A percentile compares a stretch with the other conserved stretches of the same genome.
Conservation (phyloP, 2,797 vertebrate species). For the Apogon talboti region DNA sequence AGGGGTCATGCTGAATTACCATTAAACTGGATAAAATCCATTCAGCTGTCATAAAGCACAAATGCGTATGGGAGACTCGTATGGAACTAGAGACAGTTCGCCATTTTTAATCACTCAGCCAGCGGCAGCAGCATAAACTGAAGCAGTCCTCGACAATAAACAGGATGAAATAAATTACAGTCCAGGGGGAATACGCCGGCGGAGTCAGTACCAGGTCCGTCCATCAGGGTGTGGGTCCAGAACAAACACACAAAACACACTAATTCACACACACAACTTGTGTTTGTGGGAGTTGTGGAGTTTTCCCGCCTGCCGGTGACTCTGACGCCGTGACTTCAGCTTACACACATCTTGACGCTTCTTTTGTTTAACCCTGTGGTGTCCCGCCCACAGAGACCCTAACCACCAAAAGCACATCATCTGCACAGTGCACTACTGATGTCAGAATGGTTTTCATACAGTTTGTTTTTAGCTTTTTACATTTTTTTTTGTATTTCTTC, state of each 20-base stretch:
- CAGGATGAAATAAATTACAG: conserved; percentile 72
- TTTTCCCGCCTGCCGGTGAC: background rate
- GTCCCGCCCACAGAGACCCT: too few relatives aligned
- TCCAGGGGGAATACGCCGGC: conserved; percentile 35
- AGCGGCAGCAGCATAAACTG: conserved; percentile 35
- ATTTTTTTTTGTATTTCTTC: too few relatives aligned
- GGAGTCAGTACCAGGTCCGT: conserved; percentile 41
- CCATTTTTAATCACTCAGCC: conserved; percentile 68
- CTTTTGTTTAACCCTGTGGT: conserved; percentile 58
- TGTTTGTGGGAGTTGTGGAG: conserved; percentile 23
- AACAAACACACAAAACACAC: conserved; percentile 48
- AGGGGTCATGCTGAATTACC: too few relatives aligned
- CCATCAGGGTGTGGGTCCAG: conserved; percentile 36
- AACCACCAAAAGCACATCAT: too few relatives aligned
- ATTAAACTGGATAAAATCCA: too few relatives aligned
- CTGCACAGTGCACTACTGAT: too few relatives aligned
- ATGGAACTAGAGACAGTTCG: conserved; percentile 21
- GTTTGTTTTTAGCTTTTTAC: too few relatives aligned
- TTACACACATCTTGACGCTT: background rate
- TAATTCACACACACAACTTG: conserved; percentile 21
- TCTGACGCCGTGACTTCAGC: conserved; percentile 1
- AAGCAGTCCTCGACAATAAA: conserved; percentile 50
- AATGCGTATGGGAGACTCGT: conserved; percentile 14
- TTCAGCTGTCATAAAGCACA: background rate
- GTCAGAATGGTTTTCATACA: too few relatives aligned